Conservation (phyloP, 2,888 invertebrate species). For the Limnephilus lunatus region DNA sequence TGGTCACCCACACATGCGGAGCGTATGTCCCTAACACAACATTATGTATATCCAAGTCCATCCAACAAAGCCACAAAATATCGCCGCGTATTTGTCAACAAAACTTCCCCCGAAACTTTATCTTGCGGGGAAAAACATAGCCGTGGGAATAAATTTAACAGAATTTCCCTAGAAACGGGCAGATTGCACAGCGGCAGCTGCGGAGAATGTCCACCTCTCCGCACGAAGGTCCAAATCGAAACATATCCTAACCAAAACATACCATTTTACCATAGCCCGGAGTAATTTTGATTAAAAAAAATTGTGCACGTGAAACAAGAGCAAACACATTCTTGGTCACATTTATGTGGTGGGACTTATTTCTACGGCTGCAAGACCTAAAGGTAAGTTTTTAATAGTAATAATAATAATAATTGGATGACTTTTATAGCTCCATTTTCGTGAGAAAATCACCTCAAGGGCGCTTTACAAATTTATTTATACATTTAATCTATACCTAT, state of each 20-base stretch:
- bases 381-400: too few species aligned
- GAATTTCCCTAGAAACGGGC: slow-evolving; percentile 60
- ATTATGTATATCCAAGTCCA: not conserved
- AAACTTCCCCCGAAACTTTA: slow-evolving; percentile 28
- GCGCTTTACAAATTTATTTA: too few species aligned
- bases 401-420: too few species aligned
- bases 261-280: not conserved
- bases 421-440: too few species aligned
- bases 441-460: too few species aligned
- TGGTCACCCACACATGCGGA: not conserved
- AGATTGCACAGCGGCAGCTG: slow-evolving; percentile 55
- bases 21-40: not conserved
- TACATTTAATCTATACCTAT: too few species aligned
- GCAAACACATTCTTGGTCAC: too few species aligned
- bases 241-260: not conserved
- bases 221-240: not conserved
- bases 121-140: slow-evolving; percentile 32
- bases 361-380: too few species aligned
- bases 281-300: too few species aligned
- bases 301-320: too few species aligned
- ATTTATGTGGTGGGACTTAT: too few species aligned
- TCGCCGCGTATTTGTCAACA: slow-evolving; percentile 36
- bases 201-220: slow-evolving; percentile 60
- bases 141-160: slow-evolving; percentile 58
- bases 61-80: slow-evolving; percentile 23